These are phyloP conservation scores for Actenoides lindsayi DNA, from an alignment of 2,113 vertebrate species.

Conservation along the genomic window DNA sequence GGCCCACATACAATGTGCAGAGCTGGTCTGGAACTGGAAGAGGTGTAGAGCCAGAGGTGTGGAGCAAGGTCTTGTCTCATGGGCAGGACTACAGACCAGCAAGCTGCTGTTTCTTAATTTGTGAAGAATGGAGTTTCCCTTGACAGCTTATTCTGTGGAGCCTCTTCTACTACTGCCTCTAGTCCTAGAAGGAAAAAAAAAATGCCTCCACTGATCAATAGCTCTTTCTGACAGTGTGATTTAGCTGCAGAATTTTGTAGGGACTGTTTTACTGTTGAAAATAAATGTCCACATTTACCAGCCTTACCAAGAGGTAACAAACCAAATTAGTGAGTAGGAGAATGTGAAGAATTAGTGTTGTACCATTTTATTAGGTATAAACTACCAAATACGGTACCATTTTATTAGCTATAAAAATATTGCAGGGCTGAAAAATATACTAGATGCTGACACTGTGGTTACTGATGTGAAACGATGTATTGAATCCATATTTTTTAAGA, in stretches of 20 bases:
- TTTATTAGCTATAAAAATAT: slow-evolving; percentile 43
- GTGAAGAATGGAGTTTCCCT: not conserved
- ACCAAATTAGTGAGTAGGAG: not conserved
- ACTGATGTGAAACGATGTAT: not conserved
- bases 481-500: not conserved
- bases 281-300: not conserved
- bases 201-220: not conserved
- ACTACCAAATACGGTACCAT: not conserved
- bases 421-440: not conserved
- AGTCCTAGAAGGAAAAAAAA: not conserved
- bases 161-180: not conserved
- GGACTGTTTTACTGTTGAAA: not conserved
- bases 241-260: not conserved
- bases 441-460: not conserved
- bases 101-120: not conserved
- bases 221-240: not conserved
- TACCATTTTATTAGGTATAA: slow-evolving; percentile 38
- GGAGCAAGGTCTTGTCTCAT: not conserved
- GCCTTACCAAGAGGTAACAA: not conserved
- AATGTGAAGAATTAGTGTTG: not conserved
- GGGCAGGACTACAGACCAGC: not conserved
- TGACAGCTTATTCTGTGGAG: not conserved
- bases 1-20: not conserved
- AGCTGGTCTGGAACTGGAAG: not conserved
- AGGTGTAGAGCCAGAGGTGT: not conserved